Conservation (phyloP, 2,888 invertebrate species). For the Folsomia candida region DNA sequence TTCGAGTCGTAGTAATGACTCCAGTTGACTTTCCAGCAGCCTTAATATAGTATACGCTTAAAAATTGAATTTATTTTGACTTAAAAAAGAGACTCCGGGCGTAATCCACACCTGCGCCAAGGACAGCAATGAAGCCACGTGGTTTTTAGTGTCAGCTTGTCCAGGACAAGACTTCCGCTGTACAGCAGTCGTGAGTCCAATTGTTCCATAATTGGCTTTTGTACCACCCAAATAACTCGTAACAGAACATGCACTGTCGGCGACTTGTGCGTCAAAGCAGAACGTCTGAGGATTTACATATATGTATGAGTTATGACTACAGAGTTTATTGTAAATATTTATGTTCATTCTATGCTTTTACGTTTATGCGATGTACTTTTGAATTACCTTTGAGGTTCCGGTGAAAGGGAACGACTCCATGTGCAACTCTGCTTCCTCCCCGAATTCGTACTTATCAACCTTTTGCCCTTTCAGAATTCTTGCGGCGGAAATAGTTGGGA, state of each 20-base stretch:
- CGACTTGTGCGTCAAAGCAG: conserved; percentile 13
- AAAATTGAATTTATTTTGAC: too few relatives aligned
- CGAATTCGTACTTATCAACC: conserved; percentile 52
- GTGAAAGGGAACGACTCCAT: conserved; percentile 27
- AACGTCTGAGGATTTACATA: conserved; percentile 15
- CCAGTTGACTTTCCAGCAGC: conserved; percentile 61
- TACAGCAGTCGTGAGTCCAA: conserved; percentile 72
- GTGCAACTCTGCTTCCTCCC: conserved; percentile 27
- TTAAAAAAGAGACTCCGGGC: too few relatives aligned
- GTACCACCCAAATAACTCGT: conserved; percentile 77
- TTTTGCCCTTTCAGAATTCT: conserved; percentile 55
- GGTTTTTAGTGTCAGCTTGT: conserved; percentile 22
- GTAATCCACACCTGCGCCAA: conserved; percentile 50
- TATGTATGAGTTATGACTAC: conserved; percentile 6
- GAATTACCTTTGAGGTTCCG: conserved; percentile 26
- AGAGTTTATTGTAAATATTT: neutral
- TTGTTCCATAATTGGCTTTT: conserved; percentile 71
- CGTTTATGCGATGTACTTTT: too few relatives aligned
- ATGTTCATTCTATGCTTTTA: too few relatives aligned
- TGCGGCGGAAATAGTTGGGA: conserved; percentile 53
- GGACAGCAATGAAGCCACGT: conserved; percentile 27
- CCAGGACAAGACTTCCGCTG: conserved; percentile 23
- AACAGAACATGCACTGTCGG: conserved; percentile 56
- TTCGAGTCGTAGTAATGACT: conserved; percentile 42
- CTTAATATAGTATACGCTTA: too few relatives aligned